These are phyloP conservation scores for Nannoperca australis DNA, from an alignment of 2,797 vertebrate genomes.

Conservation along the genomic window DNA sequence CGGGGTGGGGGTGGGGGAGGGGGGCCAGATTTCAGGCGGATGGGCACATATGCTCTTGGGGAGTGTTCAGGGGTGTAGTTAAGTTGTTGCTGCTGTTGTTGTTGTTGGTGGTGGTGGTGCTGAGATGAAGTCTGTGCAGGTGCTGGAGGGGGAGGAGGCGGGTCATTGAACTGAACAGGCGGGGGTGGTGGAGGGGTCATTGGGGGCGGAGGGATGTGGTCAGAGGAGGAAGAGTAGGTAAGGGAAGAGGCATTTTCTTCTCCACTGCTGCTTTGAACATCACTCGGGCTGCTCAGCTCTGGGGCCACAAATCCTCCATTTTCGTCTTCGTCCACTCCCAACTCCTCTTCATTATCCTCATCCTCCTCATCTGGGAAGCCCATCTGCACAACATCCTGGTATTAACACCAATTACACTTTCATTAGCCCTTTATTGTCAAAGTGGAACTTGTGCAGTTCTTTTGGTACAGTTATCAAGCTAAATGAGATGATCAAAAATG, in stretches of 20 bases:
- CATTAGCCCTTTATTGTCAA: slow-evolving; percentile 60
- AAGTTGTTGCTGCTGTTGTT: slow-evolving; percentile 59
- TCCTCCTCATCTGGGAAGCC: slow-evolving; percentile 94
- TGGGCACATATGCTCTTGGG: slow-evolving; percentile 78
- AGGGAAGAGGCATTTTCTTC: slow-evolving; percentile 96
- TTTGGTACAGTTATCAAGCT: neutral
- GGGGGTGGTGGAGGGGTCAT: slow-evolving; percentile 92
- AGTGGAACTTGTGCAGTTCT: slow-evolving; percentile 6
- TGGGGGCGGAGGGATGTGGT: slow-evolving; percentile 93
- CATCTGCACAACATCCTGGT: slow-evolving; percentile 90
- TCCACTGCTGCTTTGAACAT: slow-evolving; percentile 93
- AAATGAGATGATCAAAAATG: neutral
- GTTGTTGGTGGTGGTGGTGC: slow-evolving; percentile 48
- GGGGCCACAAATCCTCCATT: slow-evolving; percentile 88
- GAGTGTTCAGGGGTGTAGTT: slow-evolving; percentile 81
- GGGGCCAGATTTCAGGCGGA: slow-evolving; percentile 86
- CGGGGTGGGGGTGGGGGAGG: slow-evolving; percentile 86
- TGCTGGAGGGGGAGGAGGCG: slow-evolving; percentile 70
- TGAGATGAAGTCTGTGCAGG: slow-evolving; percentile 62
- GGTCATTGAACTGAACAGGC: slow-evolving; percentile 90
- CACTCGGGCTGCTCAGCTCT: slow-evolving; percentile 93
- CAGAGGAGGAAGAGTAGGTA: slow-evolving; percentile 95
- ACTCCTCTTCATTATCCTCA: slow-evolving; percentile 82
- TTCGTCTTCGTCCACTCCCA: slow-evolving; percentile 91
- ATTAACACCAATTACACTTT: slow-evolving; percentile 76